Conservation (phyloP, 2,797 vertebrate species). For the Coregonus sp. region DNA sequence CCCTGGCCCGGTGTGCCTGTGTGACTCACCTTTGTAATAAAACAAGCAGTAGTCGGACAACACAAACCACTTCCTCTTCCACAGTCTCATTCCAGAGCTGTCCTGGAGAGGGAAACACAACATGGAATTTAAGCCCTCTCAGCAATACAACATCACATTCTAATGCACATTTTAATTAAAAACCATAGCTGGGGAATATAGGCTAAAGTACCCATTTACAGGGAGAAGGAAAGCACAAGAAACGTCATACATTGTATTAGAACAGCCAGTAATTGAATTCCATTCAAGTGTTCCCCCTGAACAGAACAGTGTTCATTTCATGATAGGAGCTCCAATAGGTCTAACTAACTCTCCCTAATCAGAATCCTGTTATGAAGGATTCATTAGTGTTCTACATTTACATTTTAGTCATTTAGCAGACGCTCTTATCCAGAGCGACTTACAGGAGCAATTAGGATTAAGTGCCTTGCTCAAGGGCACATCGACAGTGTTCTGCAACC, state of each 20-base stretch:
- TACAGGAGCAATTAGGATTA: too few relatives aligned
- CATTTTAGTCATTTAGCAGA: too few relatives aligned
- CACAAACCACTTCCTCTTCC: constrained; percentile 99
- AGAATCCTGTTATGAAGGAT: constrained; percentile 6
- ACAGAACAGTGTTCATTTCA: not conserved
- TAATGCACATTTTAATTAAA: constrained; percentile 46
- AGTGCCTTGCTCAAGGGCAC: too few relatives aligned
- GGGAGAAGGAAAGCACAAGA: constrained; percentile 4
- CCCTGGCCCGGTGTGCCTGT: constrained; percentile 17
- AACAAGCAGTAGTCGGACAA: constrained; percentile 97
- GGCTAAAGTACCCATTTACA: not conserved
- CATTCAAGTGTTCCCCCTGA: not conserved
- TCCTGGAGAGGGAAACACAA: constrained; percentile 79
- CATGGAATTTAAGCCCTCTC: constrained; percentile 40
- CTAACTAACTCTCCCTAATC: not conserved
- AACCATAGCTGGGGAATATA: not conserved
- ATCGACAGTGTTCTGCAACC: not conserved
- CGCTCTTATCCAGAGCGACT: too few relatives aligned
- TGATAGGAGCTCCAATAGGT: too few relatives aligned
- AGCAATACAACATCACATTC: constrained; percentile 7
- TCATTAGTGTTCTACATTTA: constrained; percentile 12
- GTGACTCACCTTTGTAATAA: constrained; percentile 96
- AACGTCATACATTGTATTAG: constrained; percentile 26
- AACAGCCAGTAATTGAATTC: constrained; percentile 30
- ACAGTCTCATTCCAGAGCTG: constrained; percentile 97